Evolutionary conservation across 1,140 invertebrate species (phyloP), one percentile per base, ranked within the genome.

Genomic region (Ips typographus): DNA sequence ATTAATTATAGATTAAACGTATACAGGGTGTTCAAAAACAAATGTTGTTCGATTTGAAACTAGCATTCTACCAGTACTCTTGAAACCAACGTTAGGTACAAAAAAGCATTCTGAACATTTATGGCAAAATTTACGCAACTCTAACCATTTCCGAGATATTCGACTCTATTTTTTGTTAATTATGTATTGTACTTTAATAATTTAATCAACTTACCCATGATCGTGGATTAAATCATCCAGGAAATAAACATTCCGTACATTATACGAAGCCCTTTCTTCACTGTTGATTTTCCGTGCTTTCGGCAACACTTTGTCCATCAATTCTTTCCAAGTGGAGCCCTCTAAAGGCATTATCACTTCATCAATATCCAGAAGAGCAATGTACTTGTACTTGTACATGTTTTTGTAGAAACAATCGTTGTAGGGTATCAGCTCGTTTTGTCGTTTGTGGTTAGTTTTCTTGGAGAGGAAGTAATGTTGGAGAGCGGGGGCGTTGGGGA

Each of bases 331-430:
- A 0, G 82, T 87, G 0, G 82, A 76, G 56, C 89, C 86, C 70
- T 90, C 86, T 36, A 95, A 83, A 1, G 95, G 95, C 89, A 98
- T 95, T 70, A 98, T 96, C 47, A 71, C 69, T 80, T 98, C 95
- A 79, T 98, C 95, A 49, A 94, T 93, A 77, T 98, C 96, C 38
- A 98, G 82, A 7, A 98, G 82, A 0, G 92, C 93, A 42, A 98
- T 90, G 81, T 95, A 96, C 60, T 94, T 88, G 79, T 96, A 97
- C 49, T 89, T 84, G 78, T 96, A 95, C 81, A 96, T 87, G 78
- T 96, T 93, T 74, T 95, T 91, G 82, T 98, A 98, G 3, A 98
- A 84, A 77, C 96, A 98, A 78, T 98, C 96, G 80, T 98, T 98
- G 84, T 98, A 98, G 1, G 96, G 95, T 73, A 98, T 96, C 44